Conservation (phyloP, 2,113 vertebrate species). For the Vidua chalybeata region DNA sequence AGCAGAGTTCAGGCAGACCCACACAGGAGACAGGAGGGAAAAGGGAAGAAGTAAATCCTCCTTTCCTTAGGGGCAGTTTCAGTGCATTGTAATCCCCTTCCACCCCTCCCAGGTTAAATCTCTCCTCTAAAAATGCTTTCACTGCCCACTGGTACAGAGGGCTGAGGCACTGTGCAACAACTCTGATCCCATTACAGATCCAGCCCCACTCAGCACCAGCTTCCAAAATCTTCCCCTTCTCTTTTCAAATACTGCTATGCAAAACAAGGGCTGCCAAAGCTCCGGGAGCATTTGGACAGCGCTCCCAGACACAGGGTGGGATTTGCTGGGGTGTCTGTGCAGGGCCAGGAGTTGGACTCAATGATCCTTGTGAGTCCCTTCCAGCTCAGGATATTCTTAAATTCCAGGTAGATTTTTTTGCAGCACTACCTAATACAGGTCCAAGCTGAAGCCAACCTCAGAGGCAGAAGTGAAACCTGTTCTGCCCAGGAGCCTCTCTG, state of each 20-base stretch:
- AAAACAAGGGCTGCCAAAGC: not conserved
- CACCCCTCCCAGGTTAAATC: not conserved
- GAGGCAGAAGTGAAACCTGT: not conserved
- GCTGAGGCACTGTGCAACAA: fast-evolving
- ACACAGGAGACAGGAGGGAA: fast-evolving
- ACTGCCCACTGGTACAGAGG: not conserved
- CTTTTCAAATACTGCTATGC: not conserved
- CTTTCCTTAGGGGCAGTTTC: not conserved
- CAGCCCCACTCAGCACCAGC: not conserved
- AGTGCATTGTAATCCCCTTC: not conserved
- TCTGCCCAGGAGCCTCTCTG: not conserved
- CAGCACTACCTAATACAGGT: not conserved
- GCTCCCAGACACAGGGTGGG: not conserved
- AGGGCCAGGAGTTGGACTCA: not conserved
- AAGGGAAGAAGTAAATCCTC: not conserved
- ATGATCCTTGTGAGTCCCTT: not conserved
- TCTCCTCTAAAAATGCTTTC: not conserved
- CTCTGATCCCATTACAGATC: not conserved
- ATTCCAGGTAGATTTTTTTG: not conserved
- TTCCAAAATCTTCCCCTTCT: not conserved
- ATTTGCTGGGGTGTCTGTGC: not conserved
- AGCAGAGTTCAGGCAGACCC: not conserved
- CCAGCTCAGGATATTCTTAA: not conserved
- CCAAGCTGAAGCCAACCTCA: not conserved
- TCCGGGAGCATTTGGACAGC: fast-evolving